These are phyloP conservation scores for Probaryconus sp. DNA, from an alignment of 1,140 invertebrate genomes.

Conservation along the genomic window DNA sequence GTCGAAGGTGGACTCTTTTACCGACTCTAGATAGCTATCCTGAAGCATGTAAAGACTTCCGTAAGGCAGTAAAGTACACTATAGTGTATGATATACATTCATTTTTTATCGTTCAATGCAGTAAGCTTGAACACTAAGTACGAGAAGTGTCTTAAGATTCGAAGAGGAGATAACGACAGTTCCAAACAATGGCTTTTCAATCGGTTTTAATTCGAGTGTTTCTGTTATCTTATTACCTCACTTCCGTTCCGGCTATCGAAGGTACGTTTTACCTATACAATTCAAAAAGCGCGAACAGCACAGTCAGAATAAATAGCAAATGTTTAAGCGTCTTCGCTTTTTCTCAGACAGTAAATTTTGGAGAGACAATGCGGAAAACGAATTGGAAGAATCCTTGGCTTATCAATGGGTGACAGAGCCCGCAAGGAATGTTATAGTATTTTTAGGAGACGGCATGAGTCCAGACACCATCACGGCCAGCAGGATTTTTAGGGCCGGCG, in stretches of 20 bases:
- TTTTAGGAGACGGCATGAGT: constrained; percentile 97
- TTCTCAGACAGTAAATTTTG: constrained; percentile 76
- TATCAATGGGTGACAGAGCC: constrained; percentile 80
- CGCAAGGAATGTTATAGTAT: constrained; percentile 94
- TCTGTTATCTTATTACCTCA: constrained; percentile 26
- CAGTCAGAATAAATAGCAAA: neutral
- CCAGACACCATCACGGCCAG: constrained; percentile 91
- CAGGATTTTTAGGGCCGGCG: constrained; percentile 84
- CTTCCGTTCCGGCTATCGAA: constrained; percentile 25
- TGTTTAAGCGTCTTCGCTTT: neutral
- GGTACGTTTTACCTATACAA: constrained; percentile 25
- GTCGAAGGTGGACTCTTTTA: constrained; percentile 28
- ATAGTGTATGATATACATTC: constrained; percentile 7
- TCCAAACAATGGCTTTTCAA: constrained; percentile 30
- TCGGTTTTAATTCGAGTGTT: constrained; percentile 21
- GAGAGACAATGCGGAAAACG: constrained; percentile 77
- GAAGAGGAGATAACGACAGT: neutral
- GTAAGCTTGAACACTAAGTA: constrained; percentile 34
- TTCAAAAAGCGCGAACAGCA: constrained; percentile 1
- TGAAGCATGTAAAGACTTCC: neutral
- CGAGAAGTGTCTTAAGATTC: constrained; percentile 12
- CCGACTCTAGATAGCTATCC: constrained; percentile 28
- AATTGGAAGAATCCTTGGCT: constrained; percentile 81
- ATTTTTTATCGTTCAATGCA: constrained; percentile 3
- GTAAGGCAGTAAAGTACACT: neutral